phyloP scores from a whole-genome alignment of 92 coral and sea anemone genomes.

The Galaxea fascicularis region DNA sequence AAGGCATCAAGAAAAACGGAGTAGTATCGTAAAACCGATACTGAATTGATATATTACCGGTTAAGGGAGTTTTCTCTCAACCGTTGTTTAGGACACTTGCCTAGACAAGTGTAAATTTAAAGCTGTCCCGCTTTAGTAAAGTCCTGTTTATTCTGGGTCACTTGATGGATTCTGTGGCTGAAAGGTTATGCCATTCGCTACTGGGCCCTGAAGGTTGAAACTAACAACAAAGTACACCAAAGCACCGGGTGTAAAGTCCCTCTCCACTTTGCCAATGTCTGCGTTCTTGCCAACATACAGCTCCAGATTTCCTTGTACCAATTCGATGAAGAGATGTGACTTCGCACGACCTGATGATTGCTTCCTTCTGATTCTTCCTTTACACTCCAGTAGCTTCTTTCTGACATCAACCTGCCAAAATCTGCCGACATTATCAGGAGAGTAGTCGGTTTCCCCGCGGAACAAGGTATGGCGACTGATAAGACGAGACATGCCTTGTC shows the following conservation, averaged over 20 bases:
- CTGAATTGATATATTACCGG: too few relatives aligned
- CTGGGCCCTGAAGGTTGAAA: slow-evolving; percentile 83
- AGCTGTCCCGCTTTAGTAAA: neutral
- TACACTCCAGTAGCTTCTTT: slow-evolving; percentile 80
- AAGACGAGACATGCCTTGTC: slow-evolving; percentile 88
- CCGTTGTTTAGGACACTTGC: too few relatives aligned
- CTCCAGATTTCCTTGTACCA: slow-evolving; percentile 83
- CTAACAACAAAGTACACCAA: slow-evolving; percentile 93
- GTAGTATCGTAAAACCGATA: too few relatives aligned
- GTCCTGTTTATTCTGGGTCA: neutral
- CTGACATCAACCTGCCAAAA: slow-evolving; percentile 70
- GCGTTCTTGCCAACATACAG: slow-evolving; percentile 87
- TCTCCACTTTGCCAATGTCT: slow-evolving; percentile 77
- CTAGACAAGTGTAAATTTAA: too few relatives aligned
- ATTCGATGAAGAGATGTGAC: slow-evolving; percentile 73
- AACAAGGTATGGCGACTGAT: slow-evolving; percentile 63
- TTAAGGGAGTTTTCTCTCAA: too few relatives aligned
- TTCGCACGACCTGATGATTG: slow-evolving; percentile 47
- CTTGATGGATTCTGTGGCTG: slow-evolving; percentile 50
- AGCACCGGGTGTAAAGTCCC: slow-evolving; percentile 77
- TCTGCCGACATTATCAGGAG: slow-evolving; percentile 25
- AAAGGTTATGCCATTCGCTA: slow-evolving; percentile 91
- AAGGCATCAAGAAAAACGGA: too few relatives aligned
- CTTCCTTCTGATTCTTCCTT: slow-evolving; percentile 75
- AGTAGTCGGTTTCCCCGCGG: slow-evolving; percentile 72